A percentile compares a stretch with the other conserved stretches of the same genome.
Conservation (phyloP, 64 coral and sea anemone species). For the Porites lutea region DNA sequence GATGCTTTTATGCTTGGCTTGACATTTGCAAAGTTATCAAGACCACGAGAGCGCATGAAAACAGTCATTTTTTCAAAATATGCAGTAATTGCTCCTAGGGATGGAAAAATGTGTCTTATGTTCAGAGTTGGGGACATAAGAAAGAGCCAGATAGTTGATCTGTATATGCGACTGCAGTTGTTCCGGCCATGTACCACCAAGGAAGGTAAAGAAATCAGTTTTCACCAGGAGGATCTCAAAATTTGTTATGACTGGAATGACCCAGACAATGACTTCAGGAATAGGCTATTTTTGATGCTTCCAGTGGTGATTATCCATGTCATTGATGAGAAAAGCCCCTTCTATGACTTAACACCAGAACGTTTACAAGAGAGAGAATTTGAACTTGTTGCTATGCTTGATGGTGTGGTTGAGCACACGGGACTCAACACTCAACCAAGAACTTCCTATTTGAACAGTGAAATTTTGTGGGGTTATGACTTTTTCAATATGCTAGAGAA, state of each 20-base stretch:
- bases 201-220: constrained; percentile 67
- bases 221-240: constrained; percentile 83
- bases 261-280: constrained; percentile 82
- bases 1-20: constrained; percentile 89
- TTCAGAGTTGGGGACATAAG: constrained; percentile 89
- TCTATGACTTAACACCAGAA: constrained; percentile 85
- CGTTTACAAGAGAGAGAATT: constrained; percentile 67
- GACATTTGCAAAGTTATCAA: constrained; percentile 91
- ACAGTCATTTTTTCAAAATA: constrained; percentile 91
- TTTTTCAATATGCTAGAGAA: constrained; percentile 75
- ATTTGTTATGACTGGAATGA: constrained; percentile 86
- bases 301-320: constrained; percentile 89
- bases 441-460: constrained; percentile 85
- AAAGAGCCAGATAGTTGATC: constrained; percentile 94
- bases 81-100: constrained; percentile 75
- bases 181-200: constrained; percentile 64
- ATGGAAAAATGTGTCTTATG: constrained; percentile 97
- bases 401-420: constrained; percentile 94
- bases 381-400: constrained; percentile 88
- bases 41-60: constrained; percentile 81
- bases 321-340: constrained; percentile 94
- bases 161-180: constrained; percentile 83
- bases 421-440: constrained; percentile 92
- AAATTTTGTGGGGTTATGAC: constrained; percentile 96
- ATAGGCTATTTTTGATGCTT: constrained; percentile 86